Conservation (phyloP, 2,113 vertebrate species). For the Papio anubis region DNA sequence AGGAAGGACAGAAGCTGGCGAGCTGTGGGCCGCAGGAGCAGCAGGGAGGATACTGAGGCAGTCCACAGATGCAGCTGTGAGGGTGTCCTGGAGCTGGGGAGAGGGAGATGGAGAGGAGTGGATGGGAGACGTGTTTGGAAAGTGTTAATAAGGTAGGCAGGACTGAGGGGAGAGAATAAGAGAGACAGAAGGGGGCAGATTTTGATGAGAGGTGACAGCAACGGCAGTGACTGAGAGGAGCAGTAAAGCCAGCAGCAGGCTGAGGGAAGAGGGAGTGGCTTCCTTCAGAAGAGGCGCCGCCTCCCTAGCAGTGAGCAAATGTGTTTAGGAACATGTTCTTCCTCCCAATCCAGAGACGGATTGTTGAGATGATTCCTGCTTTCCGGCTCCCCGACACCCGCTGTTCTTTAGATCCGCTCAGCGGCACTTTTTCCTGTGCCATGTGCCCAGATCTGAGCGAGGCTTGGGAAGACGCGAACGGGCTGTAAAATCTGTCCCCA, state of each 20-base stretch:
- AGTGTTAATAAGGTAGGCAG: not conserved
- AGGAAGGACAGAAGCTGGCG: not conserved
- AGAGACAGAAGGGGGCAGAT: not conserved
- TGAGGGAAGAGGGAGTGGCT: not conserved
- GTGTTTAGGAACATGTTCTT: not conserved
- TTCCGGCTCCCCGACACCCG: not conserved
- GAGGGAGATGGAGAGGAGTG: rapidly evolving
- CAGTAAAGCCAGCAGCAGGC: not conserved
- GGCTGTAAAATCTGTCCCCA: too few relatives aligned
- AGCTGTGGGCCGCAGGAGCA: not conserved
- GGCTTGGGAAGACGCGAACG: too few relatives aligned
- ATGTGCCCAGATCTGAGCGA: not conserved
- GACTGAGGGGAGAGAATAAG: not conserved
- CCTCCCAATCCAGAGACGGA: not conserved
- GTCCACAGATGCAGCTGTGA: rapidly evolving
- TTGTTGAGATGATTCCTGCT: not conserved
- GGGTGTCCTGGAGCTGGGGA: not conserved
- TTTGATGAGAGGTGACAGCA: not conserved
- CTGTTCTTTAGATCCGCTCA: too few relatives aligned
- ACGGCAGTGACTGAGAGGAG: not conserved
- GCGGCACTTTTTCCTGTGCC: not conserved
- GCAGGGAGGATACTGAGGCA: not conserved
- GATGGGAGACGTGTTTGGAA: not conserved
- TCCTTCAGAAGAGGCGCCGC: not conserved
- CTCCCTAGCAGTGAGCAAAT: not conserved